A percentile compares a stretch with the other conserved stretches of the same genome.
Evolutionary conservation across 2,113 vertebrate genomes (phyloP).

Genomic region (Alectura lathami): DNA sequence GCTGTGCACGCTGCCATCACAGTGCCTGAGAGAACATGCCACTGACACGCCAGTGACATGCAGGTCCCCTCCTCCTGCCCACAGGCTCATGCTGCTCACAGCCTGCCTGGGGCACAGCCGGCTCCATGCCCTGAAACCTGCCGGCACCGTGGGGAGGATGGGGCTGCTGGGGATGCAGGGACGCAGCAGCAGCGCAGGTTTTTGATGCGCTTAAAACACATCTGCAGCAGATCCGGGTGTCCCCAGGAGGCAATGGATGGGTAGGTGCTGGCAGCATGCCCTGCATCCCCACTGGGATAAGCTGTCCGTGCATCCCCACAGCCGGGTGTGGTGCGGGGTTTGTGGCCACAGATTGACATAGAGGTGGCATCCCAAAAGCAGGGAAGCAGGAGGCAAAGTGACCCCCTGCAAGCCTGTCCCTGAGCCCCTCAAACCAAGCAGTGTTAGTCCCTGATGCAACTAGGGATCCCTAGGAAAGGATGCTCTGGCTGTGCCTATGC

Average conservation of each 20-base stretch:
- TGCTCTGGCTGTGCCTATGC: fast-evolving
- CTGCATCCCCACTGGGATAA: fast-evolving
- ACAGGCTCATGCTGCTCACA: background rate
- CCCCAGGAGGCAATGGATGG: background rate
- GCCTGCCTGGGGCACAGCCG: background rate
- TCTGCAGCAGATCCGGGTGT: background rate
- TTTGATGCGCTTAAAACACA: background rate
- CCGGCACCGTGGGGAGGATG: fast-evolving
- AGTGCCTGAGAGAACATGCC: background rate
- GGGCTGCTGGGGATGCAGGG: background rate
- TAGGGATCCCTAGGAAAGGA: background rate
- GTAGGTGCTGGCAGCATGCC: background rate
- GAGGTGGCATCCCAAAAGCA: background rate
- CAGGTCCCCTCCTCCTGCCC: constrained; percentile 24
- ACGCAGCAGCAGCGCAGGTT: background rate
- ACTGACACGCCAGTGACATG: background rate
- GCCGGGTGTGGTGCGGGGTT: fast-evolving
- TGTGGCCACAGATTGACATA: background rate
- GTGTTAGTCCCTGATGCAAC: background rate
- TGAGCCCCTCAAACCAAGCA: fast-evolving
- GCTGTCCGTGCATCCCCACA: fast-evolving
- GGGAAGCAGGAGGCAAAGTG: background rate
- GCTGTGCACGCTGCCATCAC: background rate
- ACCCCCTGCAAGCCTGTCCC: too few relatives aligned
- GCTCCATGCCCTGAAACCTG: background rate